Base-by-base conservation (phyloP, 2,797 vertebrate species). In the Champsocephalus esox region DNA sequence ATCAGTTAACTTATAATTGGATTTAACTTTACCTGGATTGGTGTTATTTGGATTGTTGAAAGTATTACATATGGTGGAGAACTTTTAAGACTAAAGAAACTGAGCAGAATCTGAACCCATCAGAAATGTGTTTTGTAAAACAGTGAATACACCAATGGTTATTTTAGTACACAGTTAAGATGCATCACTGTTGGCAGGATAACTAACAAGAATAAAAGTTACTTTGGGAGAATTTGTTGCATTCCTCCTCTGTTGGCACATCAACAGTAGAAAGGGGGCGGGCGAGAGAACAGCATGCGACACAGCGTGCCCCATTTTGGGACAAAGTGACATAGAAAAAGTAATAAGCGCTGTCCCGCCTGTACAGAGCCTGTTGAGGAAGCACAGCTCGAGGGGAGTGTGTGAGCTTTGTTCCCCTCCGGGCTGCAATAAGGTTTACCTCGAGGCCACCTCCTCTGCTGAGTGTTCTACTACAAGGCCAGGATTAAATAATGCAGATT, bases 291-390 rank as follows among this genome's bases (percentile, higher is more conserved):
- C 46, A 49, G 58, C 19, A 10, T 45, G 57, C 51, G 60, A 44
- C 58, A 78, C 62, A 72, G 61, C 52, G 59, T 24, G 66, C 14
- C 79, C 70, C 79, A 59, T 77, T 84, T 78, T 57, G 61, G 61
- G 66, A 84, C 68, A 65, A 82, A 77, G 72, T 73, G 72, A 77
- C 71, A 84, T 69, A 81, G 67, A 66, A 77, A 54, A 77, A 83
- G 7, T 24, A 68, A 61, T 8, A 59, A 12, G 34, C 28, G 60
- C 58, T 46, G 57, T 28, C 38, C 5, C 43, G 24, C 51, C 69
- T 54, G 64, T 44, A 75, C 3, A 50, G 43, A 75, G 71, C 61
- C 13, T 2, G 65, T 28, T 28, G 69, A 69, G 58, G 61, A 59
- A 24, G 66, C 46, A 3, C n/a, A 48, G 61, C 16, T 65, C 32